Evolutionary conservation across 2,888 invertebrate species (phyloP).

Genomic region (Chydorus sphaericus): DNA sequence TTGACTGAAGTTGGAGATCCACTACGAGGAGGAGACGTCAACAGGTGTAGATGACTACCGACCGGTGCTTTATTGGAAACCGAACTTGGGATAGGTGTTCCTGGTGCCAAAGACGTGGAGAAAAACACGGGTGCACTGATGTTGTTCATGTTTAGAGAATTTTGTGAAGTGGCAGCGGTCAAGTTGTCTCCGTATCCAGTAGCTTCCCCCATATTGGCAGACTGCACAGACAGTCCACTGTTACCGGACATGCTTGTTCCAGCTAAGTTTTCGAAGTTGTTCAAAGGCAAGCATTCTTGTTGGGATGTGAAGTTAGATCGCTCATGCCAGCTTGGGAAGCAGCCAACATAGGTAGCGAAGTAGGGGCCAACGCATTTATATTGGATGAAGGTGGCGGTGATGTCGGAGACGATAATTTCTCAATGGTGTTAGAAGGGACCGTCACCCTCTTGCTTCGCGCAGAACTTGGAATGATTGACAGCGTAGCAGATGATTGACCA

Average conservation of each 20-base stretch:
- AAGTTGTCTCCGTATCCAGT: slow-evolving; percentile 68
- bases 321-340: slow-evolving; percentile 14
- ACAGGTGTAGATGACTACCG: slow-evolving; percentile 2
- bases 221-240: slow-evolving; percentile 14
- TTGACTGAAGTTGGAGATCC: slow-evolving; percentile 10
- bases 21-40: slow-evolving; percentile 12
- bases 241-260: slow-evolving; percentile 47
- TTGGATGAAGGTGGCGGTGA: background rate
- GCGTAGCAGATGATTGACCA: slow-evolving; percentile 2
- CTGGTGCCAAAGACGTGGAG: slow-evolving; percentile 12
- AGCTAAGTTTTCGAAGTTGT: slow-evolving; percentile 52
- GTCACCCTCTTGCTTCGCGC: slow-evolving; percentile 63
- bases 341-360: slow-evolving; percentile 5
- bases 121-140: background rate
- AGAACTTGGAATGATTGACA: slow-evolving; percentile 9
- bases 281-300: slow-evolving; percentile 61
- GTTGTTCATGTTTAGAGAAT: background rate
- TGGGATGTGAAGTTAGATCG: slow-evolving; percentile 12
- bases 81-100: slow-evolving; percentile 14
- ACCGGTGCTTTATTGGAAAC: slow-evolving; percentile 2
- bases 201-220: slow-evolving; percentile 72
- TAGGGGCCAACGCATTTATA: background rate
- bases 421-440: slow-evolving; percentile 85
- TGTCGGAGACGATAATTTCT: slow-evolving; percentile 8
- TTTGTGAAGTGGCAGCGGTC: slow-evolving; percentile 7